Percentiles rank a stretch among this genome's conserved stretches.
Evolutionary conservation across 2,888 invertebrate species (phyloP).

Genomic region (Ormyrus thymus): DNA sequence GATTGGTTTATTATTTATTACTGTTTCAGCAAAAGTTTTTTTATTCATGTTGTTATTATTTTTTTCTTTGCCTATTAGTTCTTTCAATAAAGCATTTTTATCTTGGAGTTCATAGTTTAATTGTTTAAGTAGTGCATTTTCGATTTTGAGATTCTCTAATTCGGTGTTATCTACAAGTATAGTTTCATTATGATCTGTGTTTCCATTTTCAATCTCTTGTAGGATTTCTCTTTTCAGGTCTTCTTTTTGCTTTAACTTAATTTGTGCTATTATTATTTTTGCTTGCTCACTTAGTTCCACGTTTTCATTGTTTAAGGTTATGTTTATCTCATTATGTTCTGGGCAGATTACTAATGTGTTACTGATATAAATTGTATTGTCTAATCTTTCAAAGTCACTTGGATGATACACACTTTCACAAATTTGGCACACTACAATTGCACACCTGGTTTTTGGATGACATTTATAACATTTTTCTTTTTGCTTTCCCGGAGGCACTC

Average conservation of each 20-base stretch:
- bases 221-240: neutral
- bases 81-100: slow-evolving; percentile 8
- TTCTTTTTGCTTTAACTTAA: neutral
- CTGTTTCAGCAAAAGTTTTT: neutral
- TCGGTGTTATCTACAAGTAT: neutral
- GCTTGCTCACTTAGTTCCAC: neutral
- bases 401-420: neutral
- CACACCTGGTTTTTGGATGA: no score
- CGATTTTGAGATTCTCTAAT: no score
- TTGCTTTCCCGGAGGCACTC: no score
- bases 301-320: slow-evolving; percentile 12
- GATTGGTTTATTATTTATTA: neutral
- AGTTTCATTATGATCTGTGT: neutral
- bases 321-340: neutral
- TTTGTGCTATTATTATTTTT: slow-evolving; percentile 7
- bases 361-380: neutral
- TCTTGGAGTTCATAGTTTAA: slow-evolving; percentile 1
- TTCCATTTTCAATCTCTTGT: neutral
- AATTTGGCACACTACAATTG: no score
- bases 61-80: neutral
- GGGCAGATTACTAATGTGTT: neutral
- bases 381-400: slow-evolving; percentile 1
- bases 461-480: no score
- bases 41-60: neutral
- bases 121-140: slow-evolving; percentile 8